phyloP scores from a whole-genome alignment of 2,888 invertebrate genomes.

The Sinhomidia bicolor region DNA sequence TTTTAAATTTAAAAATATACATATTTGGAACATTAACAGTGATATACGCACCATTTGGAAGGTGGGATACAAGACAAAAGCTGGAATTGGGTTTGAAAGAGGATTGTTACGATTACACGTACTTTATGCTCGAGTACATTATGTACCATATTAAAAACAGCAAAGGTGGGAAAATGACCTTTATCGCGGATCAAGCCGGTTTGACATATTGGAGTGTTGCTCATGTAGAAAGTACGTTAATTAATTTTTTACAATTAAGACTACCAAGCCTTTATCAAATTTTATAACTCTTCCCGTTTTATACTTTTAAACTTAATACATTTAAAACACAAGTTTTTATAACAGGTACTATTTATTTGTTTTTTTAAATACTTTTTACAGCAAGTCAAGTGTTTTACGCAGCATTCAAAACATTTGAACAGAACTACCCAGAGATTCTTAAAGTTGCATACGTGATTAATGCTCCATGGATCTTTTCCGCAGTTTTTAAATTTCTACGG shows the following conservation, averaged over 20 bases:
- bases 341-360: no score
- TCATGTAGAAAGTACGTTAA: conserved; percentile 64
- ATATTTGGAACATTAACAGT: no score
- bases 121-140: conserved; percentile 66
- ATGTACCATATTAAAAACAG: conserved; percentile 63
- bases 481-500: conserved; percentile 52
- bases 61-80: conserved; percentile 64
- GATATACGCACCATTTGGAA: conserved; percentile 50
- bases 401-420: conserved; percentile 63
- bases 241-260: not conserved
- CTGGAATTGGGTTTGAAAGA: conserved; percentile 60
- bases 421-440: conserved; percentile 69
- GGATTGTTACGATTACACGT: conserved; percentile 62
- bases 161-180: conserved; percentile 56
- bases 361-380: no score
- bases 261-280: no score
- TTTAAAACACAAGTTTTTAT: no score
- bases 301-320: no score
- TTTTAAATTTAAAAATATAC: no score
- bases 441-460: conserved; percentile 63
- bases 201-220: conserved; percentile 52
- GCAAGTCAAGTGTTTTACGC: conserved; percentile 55
- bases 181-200: conserved; percentile 62
- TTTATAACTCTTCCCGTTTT: no score
- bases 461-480: conserved; percentile 62